Evolutionary conservation across 2,888 invertebrate genomes (phyloP), one percentile per base, ranked within the genome.

Genomic region (Petrolisthes manimaculis): DNA sequence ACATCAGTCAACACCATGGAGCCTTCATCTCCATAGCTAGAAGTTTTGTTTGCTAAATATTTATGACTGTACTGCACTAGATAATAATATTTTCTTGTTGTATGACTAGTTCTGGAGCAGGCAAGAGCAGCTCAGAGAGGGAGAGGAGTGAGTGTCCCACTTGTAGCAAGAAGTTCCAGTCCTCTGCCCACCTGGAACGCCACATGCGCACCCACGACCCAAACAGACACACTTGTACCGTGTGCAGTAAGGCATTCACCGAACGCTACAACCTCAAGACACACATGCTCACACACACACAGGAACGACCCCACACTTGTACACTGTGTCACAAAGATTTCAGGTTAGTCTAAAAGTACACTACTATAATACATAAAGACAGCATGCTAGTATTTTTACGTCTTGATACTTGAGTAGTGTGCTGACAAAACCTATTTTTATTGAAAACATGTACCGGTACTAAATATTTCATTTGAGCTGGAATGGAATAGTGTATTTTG

Each of bases 221-320:
- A 51, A 83, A 83, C 56, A 83, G 80, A 24, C 83, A 83, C 61
- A 37, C 74, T 9, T 90, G 90, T 71, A 74, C 51, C 8, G n/a
- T 84, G 37, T 90, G 90, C 67, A 74, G 55, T 54, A 88, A 88
- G 69, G 37, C 85, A 3, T 90, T 90, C 69, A 77, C 86, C 0
- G 90, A 90, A 54, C 88, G 86, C 54, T 90, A 86, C 80, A 90
- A 90, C 53, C 79, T 90, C 18, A 90, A 90, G 85, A 90, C 83
- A 18, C 90, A 90, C 80, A 85, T 85, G 79, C 67, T 90, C 56
- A 88, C 77, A 6, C 90, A 90, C 81, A 88, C 90, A 0, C 85
- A 67, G 18, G 90, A 88, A 74, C 82, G 86, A 2, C 90, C 90
- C 51, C 88, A 88, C 56, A 51, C 56, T 24, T 90, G 90, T 69